Evolutionary conservation across 2,113 vertebrate species (phyloP), one percentile per base, ranked within the genome.

Genomic region (Dolichallabes microphthalmus): DNA sequence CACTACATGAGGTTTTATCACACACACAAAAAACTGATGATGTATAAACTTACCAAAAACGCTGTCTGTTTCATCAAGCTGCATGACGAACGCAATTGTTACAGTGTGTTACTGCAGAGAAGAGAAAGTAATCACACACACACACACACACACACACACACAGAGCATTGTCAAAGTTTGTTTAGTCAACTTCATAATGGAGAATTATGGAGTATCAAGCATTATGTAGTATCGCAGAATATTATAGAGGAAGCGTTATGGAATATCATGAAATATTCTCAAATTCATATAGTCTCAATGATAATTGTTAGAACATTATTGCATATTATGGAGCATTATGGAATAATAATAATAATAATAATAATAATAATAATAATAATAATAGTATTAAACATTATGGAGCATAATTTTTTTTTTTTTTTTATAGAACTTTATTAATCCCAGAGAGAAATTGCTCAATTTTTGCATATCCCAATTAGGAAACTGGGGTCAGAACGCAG

Each of bases 31-130:
- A 69, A 30, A 11, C 81, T 45, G 39, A 83, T 39, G 52, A 9
- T n/a, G 80, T 19, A 68, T 17, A 30, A 58, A 86, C 90, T 89
- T 85, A 91, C 89, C 88, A 52, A 90, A 91, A 19, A 91, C 89
- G 88, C 82, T 85, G 35, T 91, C 90, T 32, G 83, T 84, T 55
- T 91, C 90, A 12, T 84, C 89, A 4, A 84, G 77, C 85, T 89
- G 87, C 87, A 88, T 82, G 45, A 74, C 66, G 82, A 85, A 88
- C 71, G 83, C 85, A 52, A 25, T 35, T 22, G 60, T 77, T 57
- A 71, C 82, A 55, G 82, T 17, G 30, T 52, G 76, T 27, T 25
- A 64, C 82, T 86, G 85, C 17, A 77, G 22, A 52, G 60, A 11
- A 83, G 55, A 71, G 6, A 61, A 61, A 17, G 25, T 30, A 60